These are phyloP conservation scores for Melieria omissa DNA, from an alignment of 2,888 invertebrate species.

Conservation along the genomic window DNA sequence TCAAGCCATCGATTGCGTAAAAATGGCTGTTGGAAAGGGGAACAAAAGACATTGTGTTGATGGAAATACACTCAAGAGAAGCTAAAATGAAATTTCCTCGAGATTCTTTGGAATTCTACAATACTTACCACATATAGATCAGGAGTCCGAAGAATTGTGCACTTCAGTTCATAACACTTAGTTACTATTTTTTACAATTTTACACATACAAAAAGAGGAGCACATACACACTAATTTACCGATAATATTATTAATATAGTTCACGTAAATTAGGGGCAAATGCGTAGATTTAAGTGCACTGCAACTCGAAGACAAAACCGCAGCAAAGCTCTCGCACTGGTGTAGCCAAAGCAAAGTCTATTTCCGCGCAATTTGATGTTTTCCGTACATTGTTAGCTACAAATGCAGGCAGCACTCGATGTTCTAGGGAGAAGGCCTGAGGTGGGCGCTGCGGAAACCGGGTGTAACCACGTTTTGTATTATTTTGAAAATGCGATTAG, in stretches of 20 bases:
- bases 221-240: constrained; percentile 11
- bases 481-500: too few relatives aligned
- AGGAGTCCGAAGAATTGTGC: constrained; percentile 3
- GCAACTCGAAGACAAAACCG: too few relatives aligned
- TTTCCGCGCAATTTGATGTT: too few relatives aligned
- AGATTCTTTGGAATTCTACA: not conserved
- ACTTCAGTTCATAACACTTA: constrained; percentile 2
- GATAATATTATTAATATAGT: constrained; percentile 12
- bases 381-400: too few relatives aligned
- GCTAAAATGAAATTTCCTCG: not conserved
- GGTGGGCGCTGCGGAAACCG: too few relatives aligned
- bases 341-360: too few relatives aligned
- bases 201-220: not conserved
- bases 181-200: constrained; percentile 6
- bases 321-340: too few relatives aligned
- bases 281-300: too few relatives aligned
- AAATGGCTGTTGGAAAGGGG: not conserved
- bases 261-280: too few relatives aligned
- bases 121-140: not conserved
- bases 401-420: too few relatives aligned
- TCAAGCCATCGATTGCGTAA: not conserved
- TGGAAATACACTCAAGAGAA: not conserved
- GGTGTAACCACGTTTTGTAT: too few relatives aligned
- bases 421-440: too few relatives aligned
- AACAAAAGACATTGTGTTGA: not conserved